These are phyloP conservation scores for Bathybates hornii DNA, from an alignment of 2,113 vertebrate species.

Conservation along the genomic window DNA sequence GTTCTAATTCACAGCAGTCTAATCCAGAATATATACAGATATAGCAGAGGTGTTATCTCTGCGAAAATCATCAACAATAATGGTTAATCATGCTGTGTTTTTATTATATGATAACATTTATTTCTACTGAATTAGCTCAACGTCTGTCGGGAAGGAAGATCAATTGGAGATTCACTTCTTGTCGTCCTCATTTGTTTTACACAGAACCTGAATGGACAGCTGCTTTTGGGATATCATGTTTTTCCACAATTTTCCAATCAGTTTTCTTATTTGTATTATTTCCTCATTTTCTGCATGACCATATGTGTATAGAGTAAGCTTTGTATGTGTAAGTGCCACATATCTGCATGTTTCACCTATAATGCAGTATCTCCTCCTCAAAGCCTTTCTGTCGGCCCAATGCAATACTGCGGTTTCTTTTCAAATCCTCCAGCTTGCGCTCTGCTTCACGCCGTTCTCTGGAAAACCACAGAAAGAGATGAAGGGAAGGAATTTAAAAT, in stretches of 20 bases:
- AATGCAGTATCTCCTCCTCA: slow-evolving; percentile 89
- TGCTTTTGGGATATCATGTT: not conserved
- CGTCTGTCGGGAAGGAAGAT: not conserved
- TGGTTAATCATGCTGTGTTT: not conserved
- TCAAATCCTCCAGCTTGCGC: slow-evolving; percentile 81
- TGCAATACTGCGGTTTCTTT: slow-evolving; percentile 84
- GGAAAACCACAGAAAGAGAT: not conserved
- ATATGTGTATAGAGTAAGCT: not conserved
- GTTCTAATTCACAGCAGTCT: not conserved
- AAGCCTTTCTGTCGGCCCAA: slow-evolving; percentile 89
- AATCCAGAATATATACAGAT: not conserved
- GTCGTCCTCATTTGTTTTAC: not conserved
- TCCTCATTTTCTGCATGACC: not conserved
- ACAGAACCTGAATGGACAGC: not conserved
- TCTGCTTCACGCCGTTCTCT: slow-evolving; percentile 83
- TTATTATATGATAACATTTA: not conserved
- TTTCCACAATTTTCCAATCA: not conserved
- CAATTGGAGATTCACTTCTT: not conserved
- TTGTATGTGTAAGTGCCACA: not conserved
- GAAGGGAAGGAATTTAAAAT: not conserved
- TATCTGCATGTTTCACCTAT: slow-evolving; percentile 47
- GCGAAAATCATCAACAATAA: not conserved
- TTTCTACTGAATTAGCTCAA: not conserved
- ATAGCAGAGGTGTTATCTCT: not conserved
- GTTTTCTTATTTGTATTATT: not conserved